Evolutionary conservation across 1,140 invertebrate species (phyloP).

Genomic region (Anadara kagoshimensis): DNA sequence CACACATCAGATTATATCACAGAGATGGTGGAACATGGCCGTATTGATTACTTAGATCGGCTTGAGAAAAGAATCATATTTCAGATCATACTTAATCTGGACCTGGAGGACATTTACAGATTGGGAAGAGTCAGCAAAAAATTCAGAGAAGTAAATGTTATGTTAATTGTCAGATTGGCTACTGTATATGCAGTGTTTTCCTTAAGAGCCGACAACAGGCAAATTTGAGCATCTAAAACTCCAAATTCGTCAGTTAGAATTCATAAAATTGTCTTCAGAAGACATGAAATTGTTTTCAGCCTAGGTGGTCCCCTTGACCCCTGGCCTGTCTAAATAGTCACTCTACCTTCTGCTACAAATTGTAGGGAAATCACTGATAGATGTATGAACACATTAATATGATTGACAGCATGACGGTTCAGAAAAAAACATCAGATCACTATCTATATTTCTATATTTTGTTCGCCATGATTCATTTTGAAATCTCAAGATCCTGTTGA

Average conservation of each 20-base stretch:
- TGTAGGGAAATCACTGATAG: too few relatives aligned
- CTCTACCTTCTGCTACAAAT: too few relatives aligned
- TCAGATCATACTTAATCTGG: slow-evolving; percentile 45
- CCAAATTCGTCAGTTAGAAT: neutral
- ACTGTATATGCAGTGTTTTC: neutral
- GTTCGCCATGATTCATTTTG: too few relatives aligned
- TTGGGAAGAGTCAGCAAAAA: slow-evolving; percentile 39
- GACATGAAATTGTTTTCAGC: neutral
- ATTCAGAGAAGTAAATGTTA: slow-evolving; percentile 50
- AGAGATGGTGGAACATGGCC: slow-evolving; percentile 32
- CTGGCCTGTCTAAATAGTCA: too few relatives aligned
- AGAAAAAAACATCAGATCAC: neutral
- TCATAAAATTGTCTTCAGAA: neutral
- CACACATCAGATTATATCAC: slow-evolving; percentile 47
- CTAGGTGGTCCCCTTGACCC: too few relatives aligned
- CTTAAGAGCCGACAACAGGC: too few relatives aligned
- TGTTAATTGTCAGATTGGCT: neutral
- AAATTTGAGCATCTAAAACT: too few relatives aligned
- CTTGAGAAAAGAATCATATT: slow-evolving; percentile 44
- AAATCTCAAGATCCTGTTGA: too few relatives aligned
- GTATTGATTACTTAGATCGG: slow-evolving; percentile 47
- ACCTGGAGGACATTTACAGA: slow-evolving; percentile 50
- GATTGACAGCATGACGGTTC: neutral
- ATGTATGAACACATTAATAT: neutral
- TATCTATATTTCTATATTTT: slow-evolving; percentile 2